A percentile compares a stretch with the other conserved stretches of the same genome.
phyloP scores from a whole-genome alignment of 1,140 invertebrate species.

The Adoxophyes honmai region DNA sequence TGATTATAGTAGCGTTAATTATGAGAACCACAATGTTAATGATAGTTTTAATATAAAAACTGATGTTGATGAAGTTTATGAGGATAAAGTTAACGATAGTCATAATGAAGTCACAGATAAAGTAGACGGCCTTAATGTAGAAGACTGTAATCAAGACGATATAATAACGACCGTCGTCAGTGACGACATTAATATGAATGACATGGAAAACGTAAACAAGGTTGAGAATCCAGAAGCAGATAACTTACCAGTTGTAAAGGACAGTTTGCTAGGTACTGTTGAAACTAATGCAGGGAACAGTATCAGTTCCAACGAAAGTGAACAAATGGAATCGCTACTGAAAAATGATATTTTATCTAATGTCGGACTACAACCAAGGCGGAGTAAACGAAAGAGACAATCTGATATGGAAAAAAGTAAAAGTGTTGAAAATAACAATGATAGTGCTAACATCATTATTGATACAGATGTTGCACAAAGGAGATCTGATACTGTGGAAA shows the following conservation, averaged over 20 bases:
- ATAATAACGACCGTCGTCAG: constrained; percentile 14
- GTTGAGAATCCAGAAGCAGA: background rate
- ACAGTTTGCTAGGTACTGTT: too few species aligned
- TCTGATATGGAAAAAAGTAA: too few species aligned
- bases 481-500: background rate
- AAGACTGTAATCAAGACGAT: constrained; percentile 7
- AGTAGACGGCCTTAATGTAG: background rate
- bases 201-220: background rate
- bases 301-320: too few species aligned
- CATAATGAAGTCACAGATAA: background rate
- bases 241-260: too few species aligned
- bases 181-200: constrained; percentile 21
- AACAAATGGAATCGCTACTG: too few species aligned
- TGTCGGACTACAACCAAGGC: background rate
- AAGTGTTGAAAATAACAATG: too few species aligned
- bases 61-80: constrained; percentile 5
- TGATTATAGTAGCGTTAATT: constrained; percentile 43
- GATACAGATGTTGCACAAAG: background rate
- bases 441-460: constrained; percentile 21
- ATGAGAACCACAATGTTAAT: constrained; percentile 4
- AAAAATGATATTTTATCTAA: too few species aligned
- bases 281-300: too few species aligned
- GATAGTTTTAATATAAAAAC: constrained; percentile 20
- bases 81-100: background rate
- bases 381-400: constrained; percentile 2